Percentiles rank a stretch among this genome's conserved stretches.
Evolutionary conservation across 2,113 vertebrate species (phyloP).

Genomic region (Rhinolophus sinicus): DNA sequence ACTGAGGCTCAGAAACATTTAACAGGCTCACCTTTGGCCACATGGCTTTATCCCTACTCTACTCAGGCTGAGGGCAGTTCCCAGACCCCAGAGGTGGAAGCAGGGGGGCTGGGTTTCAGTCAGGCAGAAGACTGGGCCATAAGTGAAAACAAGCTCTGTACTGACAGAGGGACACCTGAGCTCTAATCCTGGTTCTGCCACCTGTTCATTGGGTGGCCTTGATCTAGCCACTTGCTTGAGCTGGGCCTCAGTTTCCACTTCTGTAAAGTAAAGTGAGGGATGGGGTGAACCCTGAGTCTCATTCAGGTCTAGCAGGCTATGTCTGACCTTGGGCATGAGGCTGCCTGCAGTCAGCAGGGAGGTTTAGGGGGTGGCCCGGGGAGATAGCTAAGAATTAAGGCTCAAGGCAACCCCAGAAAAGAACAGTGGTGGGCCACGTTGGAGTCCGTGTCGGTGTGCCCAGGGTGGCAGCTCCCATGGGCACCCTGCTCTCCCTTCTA

Average conservation of each 20-base stretch:
- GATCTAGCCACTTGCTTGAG: not conserved
- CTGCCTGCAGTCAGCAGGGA: not conserved
- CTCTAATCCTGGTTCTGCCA: not conserved
- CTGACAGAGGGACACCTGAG: not conserved
- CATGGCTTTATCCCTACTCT: not conserved
- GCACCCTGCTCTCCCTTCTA: not conserved
- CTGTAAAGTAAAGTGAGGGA: not conserved
- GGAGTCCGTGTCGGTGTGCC: not conserved
- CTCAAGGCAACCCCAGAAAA: not conserved
- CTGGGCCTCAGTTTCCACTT: not conserved
- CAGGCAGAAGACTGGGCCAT: not conserved
- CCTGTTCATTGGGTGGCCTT: not conserved
- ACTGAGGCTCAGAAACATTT: not conserved
- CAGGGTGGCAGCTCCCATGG: not conserved
- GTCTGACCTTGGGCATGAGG: not conserved
- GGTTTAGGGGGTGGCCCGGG: not conserved
- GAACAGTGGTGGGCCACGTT: rapidly evolving
- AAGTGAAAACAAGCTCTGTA: not conserved
- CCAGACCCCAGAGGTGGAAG: not conserved
- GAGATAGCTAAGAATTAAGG: not conserved
- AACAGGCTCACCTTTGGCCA: not conserved
- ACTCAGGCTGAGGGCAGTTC: not conserved
- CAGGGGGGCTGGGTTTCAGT: not conserved
- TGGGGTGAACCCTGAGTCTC: not conserved
- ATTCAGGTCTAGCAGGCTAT: not conserved